phyloP scores from a whole-genome alignment of 2,113 vertebrate species.

The Halcyon malimbica region DNA sequence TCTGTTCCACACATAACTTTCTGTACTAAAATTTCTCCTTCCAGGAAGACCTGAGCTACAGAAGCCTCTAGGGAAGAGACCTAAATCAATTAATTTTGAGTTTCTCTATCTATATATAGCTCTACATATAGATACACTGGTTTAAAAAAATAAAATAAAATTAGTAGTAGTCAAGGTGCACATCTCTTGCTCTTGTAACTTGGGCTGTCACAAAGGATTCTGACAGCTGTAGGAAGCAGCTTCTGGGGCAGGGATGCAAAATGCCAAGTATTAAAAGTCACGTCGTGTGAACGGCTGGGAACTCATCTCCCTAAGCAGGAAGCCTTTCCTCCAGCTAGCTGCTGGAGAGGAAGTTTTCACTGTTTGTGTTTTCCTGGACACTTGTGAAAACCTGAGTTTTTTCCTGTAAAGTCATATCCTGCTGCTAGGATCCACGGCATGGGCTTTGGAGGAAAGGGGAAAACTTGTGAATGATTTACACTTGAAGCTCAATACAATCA shows the following conservation, averaged over 20 bases:
- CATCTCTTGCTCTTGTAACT: not conserved
- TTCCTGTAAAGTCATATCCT: not conserved
- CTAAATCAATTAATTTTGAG: not conserved
- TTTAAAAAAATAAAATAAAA: not conserved
- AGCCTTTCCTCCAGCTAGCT: not conserved
- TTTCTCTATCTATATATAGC: not conserved
- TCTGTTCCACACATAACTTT: not conserved
- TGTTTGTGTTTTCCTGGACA: not conserved
- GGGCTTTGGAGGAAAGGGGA: not conserved
- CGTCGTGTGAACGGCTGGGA: not conserved
- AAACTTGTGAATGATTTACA: not conserved
- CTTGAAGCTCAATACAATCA: not conserved
- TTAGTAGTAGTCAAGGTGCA: not conserved
- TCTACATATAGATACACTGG: not conserved
- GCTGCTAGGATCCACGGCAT: not conserved
- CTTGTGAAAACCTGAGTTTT: not conserved
- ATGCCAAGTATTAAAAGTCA: not conserved
- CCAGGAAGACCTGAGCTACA: not conserved
- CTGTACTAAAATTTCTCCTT: not conserved
- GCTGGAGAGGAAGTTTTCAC: not conserved
- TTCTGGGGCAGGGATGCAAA: not conserved
- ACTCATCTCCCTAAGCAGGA: not conserved
- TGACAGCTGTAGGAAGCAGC: not conserved
- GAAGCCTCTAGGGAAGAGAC: not conserved
- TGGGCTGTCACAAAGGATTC: not conserved